Base-by-base conservation (phyloP, 2,797 vertebrate species). In the Typhlichthys eigenmanni region DNA sequence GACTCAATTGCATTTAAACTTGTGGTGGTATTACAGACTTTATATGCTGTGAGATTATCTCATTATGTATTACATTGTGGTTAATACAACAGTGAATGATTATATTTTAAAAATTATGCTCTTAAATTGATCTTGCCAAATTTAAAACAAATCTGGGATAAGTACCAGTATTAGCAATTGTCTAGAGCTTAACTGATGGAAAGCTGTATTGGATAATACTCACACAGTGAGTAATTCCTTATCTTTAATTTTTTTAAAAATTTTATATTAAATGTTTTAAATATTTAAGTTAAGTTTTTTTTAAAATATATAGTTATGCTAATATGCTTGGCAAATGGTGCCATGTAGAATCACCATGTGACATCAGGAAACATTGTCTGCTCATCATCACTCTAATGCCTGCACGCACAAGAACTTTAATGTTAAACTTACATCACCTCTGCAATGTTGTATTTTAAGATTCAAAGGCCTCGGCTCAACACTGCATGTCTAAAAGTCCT, bases 401-500 rank as follows among this genome's bases (percentile, higher is more conserved):
- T 49, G 63, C 60, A 62, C 68, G 58, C 14, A 0, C 66, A 68
- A 60, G 62, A 64, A 56, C 81, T 68, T 75, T 78, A 54, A 58
- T 70, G 68, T 71, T 53, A 62, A 71, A 68, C 75, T 79, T 54
- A 83, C 78, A 71, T 85, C 79, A 80, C 80, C 68, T 74, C 67
- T 58, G 65, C 55, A 19, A 63, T 81, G 83, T 77, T 85, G 87
- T 75, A 79, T 80, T 87, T 82, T 13, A 65, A 64, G 58, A 62
- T 82, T 85, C 80, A 85, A 84, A 89, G 73, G 75, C 73, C 76
- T 63, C 29, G 64, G 75, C 62, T 72, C 68, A 48, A 12, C 58
- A 53, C 60, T 52, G 56, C 47, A 46, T 46, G 34, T 74, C 71
- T 66, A 16, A 68, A 71, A 63, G 47, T 49, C 9, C 34, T 68